These are phyloP conservation scores for Forpus xanthops DNA, from an alignment of 2,797 vertebrate species.

Conservation along the genomic window DNA sequence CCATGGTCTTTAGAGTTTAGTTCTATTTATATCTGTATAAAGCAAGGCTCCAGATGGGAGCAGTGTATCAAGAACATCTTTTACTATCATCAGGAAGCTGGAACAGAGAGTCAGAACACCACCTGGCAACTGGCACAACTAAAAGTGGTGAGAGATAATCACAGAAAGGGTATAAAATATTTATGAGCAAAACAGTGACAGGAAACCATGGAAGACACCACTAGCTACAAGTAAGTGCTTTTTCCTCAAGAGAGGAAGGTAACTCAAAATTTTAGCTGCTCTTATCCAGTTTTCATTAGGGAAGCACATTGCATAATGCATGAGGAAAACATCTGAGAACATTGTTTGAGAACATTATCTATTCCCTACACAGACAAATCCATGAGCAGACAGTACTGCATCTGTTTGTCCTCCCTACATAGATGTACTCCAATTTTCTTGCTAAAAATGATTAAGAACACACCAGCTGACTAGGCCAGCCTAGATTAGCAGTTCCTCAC, in stretches of 20 bases:
- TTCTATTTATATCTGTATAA: neutral
- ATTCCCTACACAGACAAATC: neutral
- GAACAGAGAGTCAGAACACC: neutral
- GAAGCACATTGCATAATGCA: slow-evolving; percentile 53
- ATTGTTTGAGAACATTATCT: slow-evolving; percentile 23
- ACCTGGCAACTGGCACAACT: neutral
- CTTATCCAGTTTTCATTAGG: slow-evolving; percentile 23
- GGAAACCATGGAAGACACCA: neutral
- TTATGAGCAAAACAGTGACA: slow-evolving; percentile 15
- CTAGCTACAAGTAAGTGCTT: slow-evolving; percentile 8
- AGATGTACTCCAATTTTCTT: neutral
- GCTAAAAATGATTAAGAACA: neutral
- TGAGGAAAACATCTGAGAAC: slow-evolving; percentile 30
- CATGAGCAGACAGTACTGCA: neutral
- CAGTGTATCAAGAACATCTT: neutral
- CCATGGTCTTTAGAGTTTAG: neutral
- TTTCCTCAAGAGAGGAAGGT: slow-evolving; percentile 33
- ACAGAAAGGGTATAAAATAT: neutral
- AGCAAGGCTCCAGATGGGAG: neutral
- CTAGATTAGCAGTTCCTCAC: neutral
- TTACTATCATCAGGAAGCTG: neutral
- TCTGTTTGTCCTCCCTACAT: neutral
- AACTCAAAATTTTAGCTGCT: slow-evolving; percentile 31
- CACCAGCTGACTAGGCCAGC: neutral
- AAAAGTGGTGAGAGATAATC: neutral